Conservation (phyloP, 2,797 vertebrate species). For the Pseudomugil tenellus region DNA sequence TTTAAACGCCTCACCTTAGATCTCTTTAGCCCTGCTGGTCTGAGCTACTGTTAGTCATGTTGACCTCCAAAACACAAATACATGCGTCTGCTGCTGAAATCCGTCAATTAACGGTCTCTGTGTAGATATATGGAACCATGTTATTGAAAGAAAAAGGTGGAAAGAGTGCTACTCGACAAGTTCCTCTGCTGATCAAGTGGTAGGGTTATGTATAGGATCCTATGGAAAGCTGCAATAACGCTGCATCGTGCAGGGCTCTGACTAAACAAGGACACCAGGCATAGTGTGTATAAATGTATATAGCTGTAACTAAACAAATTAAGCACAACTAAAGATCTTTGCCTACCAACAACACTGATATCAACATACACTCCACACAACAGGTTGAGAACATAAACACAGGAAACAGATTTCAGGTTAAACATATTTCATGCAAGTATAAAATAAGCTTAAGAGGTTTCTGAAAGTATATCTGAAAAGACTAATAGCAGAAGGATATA, state of each 20-base stretch:
- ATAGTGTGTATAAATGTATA: too few species aligned
- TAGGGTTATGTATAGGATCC: constrained; percentile 39
- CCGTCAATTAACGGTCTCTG: constrained; percentile 12
- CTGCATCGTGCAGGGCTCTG: constrained; percentile 46
- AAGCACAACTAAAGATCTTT: not conserved
- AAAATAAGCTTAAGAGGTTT: constrained; percentile 31
- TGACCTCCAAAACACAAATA: constrained; percentile 3
- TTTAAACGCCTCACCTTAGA: not conserved
- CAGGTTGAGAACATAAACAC: constrained; percentile 51
- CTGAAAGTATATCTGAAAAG: constrained; percentile 25
- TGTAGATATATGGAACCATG: constrained; percentile 11
- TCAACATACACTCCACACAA: constrained; percentile 38
- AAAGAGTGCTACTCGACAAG: constrained; percentile 40
- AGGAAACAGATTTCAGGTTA: constrained; percentile 6
- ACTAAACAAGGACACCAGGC: constrained; percentile 34
- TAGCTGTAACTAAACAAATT: constrained; percentile 14
- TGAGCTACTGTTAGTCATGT: not conserved
- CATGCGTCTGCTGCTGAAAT: constrained; percentile 11
- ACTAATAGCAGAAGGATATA: constrained; percentile 58
- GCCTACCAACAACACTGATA: not conserved
- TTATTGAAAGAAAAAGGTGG: constrained; percentile 33
- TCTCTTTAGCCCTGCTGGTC: constrained; percentile 5
- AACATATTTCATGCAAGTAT: constrained; percentile 20
- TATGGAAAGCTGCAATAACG: constrained; percentile 50
- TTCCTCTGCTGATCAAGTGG: constrained; percentile 57